These are phyloP conservation scores for Drosophila neotestacea DNA, from an alignment of 2,888 invertebrate genomes.

Conservation along the genomic window DNA sequence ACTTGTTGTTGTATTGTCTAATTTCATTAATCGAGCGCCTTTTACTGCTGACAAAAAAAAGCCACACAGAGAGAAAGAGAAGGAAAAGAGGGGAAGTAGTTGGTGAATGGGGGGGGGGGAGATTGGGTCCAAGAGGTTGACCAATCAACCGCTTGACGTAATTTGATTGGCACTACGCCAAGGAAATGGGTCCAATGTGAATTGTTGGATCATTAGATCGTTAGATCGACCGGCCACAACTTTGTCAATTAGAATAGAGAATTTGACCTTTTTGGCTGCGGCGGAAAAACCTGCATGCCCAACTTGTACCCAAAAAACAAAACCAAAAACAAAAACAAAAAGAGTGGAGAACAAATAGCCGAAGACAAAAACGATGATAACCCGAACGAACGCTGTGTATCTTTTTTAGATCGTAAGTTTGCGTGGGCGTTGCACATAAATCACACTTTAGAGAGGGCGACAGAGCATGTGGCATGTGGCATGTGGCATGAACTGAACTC, in stretches of 20 bases:
- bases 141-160: constrained; percentile 68
- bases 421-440: constrained; percentile 71
- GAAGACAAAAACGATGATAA: constrained; percentile 2
- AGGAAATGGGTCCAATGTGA: constrained; percentile 45
- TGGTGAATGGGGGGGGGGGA: neutral
- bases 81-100: neutral
- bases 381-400: constrained; percentile 20
- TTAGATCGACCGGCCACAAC: constrained; percentile 22
- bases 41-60: neutral
- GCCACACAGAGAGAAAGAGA: neutral
- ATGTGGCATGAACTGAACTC: neutral
- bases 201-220: constrained; percentile 36
- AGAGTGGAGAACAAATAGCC: neutral
- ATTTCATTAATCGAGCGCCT: constrained; percentile 72
- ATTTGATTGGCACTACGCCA: constrained; percentile 72
- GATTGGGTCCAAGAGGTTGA: constrained; percentile 43
- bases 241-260: constrained; percentile 68
- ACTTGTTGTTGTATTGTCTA: constrained; percentile 70
- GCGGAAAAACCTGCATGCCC: constrained; percentile 14
- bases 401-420: constrained; percentile 41
- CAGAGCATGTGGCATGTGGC: constrained; percentile 14
- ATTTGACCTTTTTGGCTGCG: constrained; percentile 61
- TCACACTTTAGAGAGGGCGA: constrained; percentile 61
- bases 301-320: neutral
- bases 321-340: constrained; percentile 6